Evolutionary conservation across 1,140 invertebrate genomes (phyloP), one percentile per base, ranked within the genome.

Genomic region (Uloborus diversus): DNA sequence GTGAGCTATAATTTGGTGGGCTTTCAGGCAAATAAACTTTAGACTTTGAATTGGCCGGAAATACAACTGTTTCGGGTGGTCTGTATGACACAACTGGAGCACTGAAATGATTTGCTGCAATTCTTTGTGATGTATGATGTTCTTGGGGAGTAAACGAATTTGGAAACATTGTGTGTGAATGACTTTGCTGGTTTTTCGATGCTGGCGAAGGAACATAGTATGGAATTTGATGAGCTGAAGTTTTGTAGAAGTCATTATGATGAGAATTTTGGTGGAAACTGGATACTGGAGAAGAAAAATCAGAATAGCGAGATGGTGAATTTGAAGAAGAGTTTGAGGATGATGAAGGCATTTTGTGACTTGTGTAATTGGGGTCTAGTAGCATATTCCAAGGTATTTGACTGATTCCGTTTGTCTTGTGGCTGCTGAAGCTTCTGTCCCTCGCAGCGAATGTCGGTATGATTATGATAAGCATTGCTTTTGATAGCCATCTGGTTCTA

Each of bases 311-410:
- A 23, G 37, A n/a, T 5, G 61, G n/a, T n/a, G 20, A n/a, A 25
- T 53, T 23, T 27, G 37, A 49, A 32, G 30, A 9, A 4, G 25
- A 23, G 3, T 65, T 28, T 1, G 37, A 47, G 13, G 33, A 17
- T 20, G 23, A 30, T 20, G 53, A 17, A 35, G 11, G 23, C 3
- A 64, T 64, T 25, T 76, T 76, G n/a, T 76, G 71, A 61, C 76
- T 68, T 4, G 65, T 70, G 23, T 80, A 70, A 37, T 66, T 80
- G n/a, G 78, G 78, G 30, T 80, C 78, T 9, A 80, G 23, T 3
- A 80, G 27, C 5, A 80, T 70, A 35, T 80, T 70, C 78, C 78
- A 80, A 11, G 78, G 78, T 20, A 80, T 80, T 3, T 62, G 33
- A 37, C 49, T 70, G 0, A 33, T 27, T 14, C 25, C 25, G n/a